phyloP scores from a whole-genome alignment of 2,113 vertebrate genomes.

The Crotophaga sulcirostris region DNA sequence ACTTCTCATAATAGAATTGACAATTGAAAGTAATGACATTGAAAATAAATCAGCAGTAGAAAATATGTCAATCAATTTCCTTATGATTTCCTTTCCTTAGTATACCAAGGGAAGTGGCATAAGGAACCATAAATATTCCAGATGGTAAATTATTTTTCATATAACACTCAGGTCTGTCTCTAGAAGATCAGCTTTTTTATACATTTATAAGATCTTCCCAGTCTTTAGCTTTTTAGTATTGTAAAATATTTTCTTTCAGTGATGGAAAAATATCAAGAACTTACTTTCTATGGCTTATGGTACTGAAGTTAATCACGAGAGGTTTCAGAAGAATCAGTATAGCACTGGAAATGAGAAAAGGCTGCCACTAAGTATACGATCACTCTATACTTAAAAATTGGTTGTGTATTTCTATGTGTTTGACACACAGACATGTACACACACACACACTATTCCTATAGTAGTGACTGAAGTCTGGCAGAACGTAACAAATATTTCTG shows the following conservation, averaged over 20 bases:
- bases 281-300: not conserved
- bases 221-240: not conserved
- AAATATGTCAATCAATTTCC: constrained; percentile 34
- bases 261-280: not conserved
- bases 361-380: not conserved
- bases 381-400: not conserved
- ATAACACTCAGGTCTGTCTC: not conserved
- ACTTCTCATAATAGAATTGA: constrained; percentile 45
- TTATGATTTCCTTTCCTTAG: no score
- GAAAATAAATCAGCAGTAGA: constrained; percentile 36
- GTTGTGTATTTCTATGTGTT: not conserved
- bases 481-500: not conserved
- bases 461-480: not conserved
- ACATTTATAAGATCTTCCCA: not conserved
- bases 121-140: constrained; percentile 7
- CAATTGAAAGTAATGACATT: constrained; percentile 48
- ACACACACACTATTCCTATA: not conserved
- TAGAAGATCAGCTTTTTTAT: not conserved
- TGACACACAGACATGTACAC: not conserved
- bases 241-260: not conserved
- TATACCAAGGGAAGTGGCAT: constrained; percentile 36
- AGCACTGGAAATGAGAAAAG: not conserved
- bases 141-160: constrained; percentile 23
- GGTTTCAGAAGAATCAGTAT: not conserved
- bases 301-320: not conserved